Evolutionary conservation across 2,888 invertebrate genomes (phyloP).

Genomic region (Pollenia labialis): DNA sequence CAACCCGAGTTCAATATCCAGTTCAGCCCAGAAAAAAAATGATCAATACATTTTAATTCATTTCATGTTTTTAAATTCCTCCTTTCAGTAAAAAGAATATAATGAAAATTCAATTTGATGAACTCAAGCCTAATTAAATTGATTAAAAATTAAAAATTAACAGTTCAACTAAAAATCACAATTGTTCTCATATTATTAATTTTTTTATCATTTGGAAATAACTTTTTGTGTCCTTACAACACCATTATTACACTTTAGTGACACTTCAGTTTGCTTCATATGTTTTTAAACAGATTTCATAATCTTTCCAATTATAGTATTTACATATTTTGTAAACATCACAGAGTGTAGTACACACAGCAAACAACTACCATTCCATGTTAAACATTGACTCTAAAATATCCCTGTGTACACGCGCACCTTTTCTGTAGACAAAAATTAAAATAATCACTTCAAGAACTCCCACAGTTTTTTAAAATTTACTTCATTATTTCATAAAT

Average conservation of each 20-base stretch:
- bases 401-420: constrained; percentile 50
- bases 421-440: constrained; percentile 69
- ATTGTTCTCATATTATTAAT: too few relatives aligned
- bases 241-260: neutral
- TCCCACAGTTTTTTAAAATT: constrained; percentile 76
- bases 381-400: constrained; percentile 2
- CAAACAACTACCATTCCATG: neutral
- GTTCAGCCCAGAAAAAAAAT: too few relatives aligned
- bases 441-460: constrained; percentile 69
- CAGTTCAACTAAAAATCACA: too few relatives aligned
- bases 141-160: too few relatives aligned
- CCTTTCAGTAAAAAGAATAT: too few relatives aligned
- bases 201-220: too few relatives aligned
- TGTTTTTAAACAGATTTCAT: neutral
- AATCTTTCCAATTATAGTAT: constrained; percentile 13
- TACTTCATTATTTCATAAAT: constrained; percentile 78
- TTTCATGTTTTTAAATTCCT: too few relatives aligned
- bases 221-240: neutral
- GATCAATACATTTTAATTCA: too few relatives aligned
- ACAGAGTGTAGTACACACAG: neutral
- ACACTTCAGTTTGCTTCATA: neutral
- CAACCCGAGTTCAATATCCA: too few relatives aligned
- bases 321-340: constrained; percentile 52
- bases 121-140: too few relatives aligned
- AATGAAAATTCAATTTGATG: too few relatives aligned